Percentiles rank a stretch among this genome's conserved stretches.
These are phyloP conservation scores for Ascaphus truei DNA, from an alignment of 2,113 vertebrate species.

Conservation along the genomic window DNA sequence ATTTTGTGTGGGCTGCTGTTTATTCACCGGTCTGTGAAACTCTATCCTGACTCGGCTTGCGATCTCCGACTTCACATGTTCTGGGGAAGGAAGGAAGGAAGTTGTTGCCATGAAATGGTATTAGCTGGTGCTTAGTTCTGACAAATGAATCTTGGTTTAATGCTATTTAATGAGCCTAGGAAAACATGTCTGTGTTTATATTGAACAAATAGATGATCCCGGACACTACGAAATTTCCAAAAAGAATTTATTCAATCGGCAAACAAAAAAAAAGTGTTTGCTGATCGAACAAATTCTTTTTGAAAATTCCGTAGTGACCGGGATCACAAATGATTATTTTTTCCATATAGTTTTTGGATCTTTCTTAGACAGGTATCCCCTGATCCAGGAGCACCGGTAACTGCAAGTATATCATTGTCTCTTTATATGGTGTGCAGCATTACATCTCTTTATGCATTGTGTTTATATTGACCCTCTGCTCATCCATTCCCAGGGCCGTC, in stretches of 20 bases:
- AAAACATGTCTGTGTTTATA: constrained; percentile 4
- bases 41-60: background rate
- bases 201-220: too few species aligned
- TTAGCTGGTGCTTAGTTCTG: background rate
- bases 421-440: too few species aligned
- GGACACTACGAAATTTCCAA: too few species aligned
- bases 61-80: background rate
- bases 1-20: background rate
- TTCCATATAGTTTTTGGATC: too few species aligned
- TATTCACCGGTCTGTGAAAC: background rate
- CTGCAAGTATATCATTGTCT: too few species aligned
- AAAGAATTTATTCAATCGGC: too few species aligned
- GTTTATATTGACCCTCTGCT: background rate
- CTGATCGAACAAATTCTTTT: too few species aligned
- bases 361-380: too few species aligned
- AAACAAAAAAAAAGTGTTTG: too few species aligned
- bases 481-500: background rate
- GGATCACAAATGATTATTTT: too few species aligned
- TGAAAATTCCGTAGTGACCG: too few species aligned
- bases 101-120: constrained; percentile 5
- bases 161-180: background rate
- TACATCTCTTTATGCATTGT: background rate
- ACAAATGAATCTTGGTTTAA: background rate
- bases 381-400: too few species aligned
- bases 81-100: constrained; percentile 20